phyloP scores from a whole-genome alignment of 2,888 invertebrate genomes.

The Tipula unca region DNA sequence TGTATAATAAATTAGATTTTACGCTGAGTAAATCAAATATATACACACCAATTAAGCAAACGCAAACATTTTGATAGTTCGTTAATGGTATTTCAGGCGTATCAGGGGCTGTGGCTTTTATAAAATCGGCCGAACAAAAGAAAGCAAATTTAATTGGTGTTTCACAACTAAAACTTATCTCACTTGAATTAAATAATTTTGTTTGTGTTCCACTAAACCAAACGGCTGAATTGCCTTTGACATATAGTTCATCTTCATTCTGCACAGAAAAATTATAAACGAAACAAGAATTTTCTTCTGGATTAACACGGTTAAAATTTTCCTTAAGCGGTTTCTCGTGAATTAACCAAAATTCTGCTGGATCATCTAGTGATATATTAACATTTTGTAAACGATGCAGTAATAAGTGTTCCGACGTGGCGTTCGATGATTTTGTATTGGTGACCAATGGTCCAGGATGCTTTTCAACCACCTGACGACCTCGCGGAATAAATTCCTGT shows the following conservation, averaged over 20 bases:
- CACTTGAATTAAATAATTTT: constrained; percentile 25
- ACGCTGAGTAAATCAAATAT: background rate
- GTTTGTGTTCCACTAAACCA: constrained; percentile 56
- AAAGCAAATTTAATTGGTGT: constrained; percentile 73
- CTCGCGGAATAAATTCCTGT: constrained; percentile 82
- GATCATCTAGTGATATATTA: constrained; percentile 54
- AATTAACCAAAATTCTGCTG: constrained; percentile 49
- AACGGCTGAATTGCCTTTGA: constrained; percentile 73
- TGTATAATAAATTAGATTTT: background rate
- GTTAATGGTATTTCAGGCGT: constrained; percentile 26
- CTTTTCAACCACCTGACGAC: constrained; percentile 66
- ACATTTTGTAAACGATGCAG: constrained; percentile 68
- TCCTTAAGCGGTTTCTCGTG: constrained; percentile 36
- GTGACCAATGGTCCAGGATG: constrained; percentile 63
- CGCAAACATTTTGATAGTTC: constrained; percentile 32
- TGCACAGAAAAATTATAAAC: constrained; percentile 38
- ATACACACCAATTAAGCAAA: constrained; percentile 35
- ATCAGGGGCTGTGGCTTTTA: constrained; percentile 42
- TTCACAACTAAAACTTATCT: constrained; percentile 66
- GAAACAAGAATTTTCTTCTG: constrained; percentile 29
- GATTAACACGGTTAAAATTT: constrained; percentile 18
- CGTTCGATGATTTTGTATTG: constrained; percentile 38
- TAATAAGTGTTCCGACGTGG: constrained; percentile 54
- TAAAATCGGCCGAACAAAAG: constrained; percentile 57
- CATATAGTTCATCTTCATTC: constrained; percentile 82